phyloP scores from a whole-genome alignment of 2,113 vertebrate species.

The Hymenochirus boettgeri region DNA sequence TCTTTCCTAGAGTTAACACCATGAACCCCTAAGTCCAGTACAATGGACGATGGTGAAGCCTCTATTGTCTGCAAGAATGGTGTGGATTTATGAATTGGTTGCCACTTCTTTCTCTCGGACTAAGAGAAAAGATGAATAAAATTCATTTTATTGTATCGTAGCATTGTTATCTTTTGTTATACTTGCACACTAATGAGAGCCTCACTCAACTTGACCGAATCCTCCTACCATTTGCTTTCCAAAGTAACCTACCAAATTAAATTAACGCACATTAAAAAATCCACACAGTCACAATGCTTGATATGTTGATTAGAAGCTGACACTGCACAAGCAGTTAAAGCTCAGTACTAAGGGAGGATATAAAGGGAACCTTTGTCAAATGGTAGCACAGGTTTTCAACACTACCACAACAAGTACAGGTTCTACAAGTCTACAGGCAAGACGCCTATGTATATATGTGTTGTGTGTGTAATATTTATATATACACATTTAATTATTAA shows the following conservation, averaged over 20 bases:
- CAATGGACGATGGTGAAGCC: not conserved
- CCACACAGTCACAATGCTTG: constrained; percentile 47
- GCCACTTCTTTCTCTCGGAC: no score
- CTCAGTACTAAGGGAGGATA: constrained; percentile 32
- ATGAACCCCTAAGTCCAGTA: not conserved
- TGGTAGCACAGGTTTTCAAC: constrained; percentile 33
- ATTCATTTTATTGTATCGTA: no score
- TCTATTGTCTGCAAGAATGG: not conserved
- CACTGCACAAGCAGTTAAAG: constrained; percentile 50
- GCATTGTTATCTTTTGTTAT: no score
- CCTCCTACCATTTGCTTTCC: constrained; percentile 42
- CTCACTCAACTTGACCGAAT: no score
- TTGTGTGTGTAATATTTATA: constrained; percentile 19
- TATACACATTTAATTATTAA: constrained; percentile 18
- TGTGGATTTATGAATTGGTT: no score
- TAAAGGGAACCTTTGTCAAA: constrained; percentile 45
- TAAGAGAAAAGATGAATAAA: not conserved
- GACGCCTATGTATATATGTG: constrained; percentile 42
- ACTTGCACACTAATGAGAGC: no score
- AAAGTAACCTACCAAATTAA: constrained; percentile 51
- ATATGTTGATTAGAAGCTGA: constrained; percentile 52
- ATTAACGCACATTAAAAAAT: constrained; percentile 46
- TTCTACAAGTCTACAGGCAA: constrained; percentile 47
- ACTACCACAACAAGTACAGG: constrained; percentile 33
- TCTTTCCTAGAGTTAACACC: not conserved